These are phyloP conservation scores for Oncorhynchus gorbuscha DNA, from an alignment of 2,113 vertebrate species.

Conservation along the genomic window DNA sequence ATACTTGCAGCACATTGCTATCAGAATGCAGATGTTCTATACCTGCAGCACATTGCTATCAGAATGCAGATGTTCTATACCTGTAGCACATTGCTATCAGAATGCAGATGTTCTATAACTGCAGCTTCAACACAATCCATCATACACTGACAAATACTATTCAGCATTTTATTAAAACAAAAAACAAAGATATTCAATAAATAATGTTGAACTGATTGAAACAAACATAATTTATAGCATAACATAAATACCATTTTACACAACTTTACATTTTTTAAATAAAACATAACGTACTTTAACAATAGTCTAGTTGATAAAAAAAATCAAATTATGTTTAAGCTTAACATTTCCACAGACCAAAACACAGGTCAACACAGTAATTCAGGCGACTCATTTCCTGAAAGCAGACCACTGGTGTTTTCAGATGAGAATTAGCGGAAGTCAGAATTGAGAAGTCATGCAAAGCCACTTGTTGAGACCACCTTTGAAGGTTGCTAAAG, in stretches of 20 bases:
- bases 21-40: too few species aligned
- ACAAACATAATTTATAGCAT: conserved; percentile 32
- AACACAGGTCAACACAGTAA: not conserved
- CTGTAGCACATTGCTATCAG: too few species aligned
- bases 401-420: too few species aligned
- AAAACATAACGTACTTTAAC: not conserved
- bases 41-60: too few species aligned
- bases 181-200: conserved; percentile 2
- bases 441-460: too few species aligned
- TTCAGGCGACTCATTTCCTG: too few species aligned
- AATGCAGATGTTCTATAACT: not conserved
- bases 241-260: conserved; percentile 15
- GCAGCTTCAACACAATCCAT: not conserved
- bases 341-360: not conserved
- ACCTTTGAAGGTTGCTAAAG: too few species aligned
- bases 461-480: too few species aligned
- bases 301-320: too few species aligned
- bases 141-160: not conserved
- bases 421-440: too few species aligned
- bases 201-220: conserved; percentile 1
- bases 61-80: too few species aligned
- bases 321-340: not conserved
- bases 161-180: conserved; percentile 8
- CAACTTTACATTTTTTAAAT: not conserved
- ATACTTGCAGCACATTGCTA: too few species aligned